Evolutionary conservation across 2,797 vertebrate genomes (phyloP), one percentile per base, ranked within the genome.

Genomic region (Pangasius sanitwongsei): DNA sequence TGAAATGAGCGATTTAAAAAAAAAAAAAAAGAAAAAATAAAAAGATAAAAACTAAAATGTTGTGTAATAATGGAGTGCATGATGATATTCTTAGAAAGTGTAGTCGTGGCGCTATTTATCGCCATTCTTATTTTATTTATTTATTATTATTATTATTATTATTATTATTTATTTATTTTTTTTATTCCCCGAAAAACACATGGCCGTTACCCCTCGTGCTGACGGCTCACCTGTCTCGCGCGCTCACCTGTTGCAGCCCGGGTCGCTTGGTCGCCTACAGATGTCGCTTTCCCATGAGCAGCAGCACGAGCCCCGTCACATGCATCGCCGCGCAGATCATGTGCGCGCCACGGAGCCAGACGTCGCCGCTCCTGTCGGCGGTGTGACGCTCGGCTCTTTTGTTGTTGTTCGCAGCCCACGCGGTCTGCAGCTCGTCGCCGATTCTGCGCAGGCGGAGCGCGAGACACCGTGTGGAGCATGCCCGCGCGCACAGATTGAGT

Each of bases 401-500:
- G 70, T 87, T 84, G 7, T 84, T 70, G 18, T 63, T 78, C 44
- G 90, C 85, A 44, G 92, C 57, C 94, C 95, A 94, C 90, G 94
- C 94, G 75, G 95, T 96, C 89, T 98, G 97, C 93, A 99, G 95
- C 95, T 97, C 96, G 94, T 99, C 98, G 78, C 98, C 98, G 92
- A 98, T 97, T 91, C 95, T 96, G 93, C 97, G 96, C 93, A 99
- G 95, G 78, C 97, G 97, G 86, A 96, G 94, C 70, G 97, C 98
- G 0, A 97, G 96, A 88, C 96, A 93, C 95, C 96, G 95, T 25
- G 93, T 94, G 74, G 92, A 93, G 12, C 92, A 94, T 80, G 94
- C 91, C 90, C 94, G 95, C 88, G 92, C 94, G 74, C 95, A 94
- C 94, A 94, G 16, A 13, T n/a, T 31, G 93, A 92, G 96, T 95